Evolutionary conservation across 2,113 vertebrate genomes (phyloP).

Genomic region (Alosa alosa): DNA sequence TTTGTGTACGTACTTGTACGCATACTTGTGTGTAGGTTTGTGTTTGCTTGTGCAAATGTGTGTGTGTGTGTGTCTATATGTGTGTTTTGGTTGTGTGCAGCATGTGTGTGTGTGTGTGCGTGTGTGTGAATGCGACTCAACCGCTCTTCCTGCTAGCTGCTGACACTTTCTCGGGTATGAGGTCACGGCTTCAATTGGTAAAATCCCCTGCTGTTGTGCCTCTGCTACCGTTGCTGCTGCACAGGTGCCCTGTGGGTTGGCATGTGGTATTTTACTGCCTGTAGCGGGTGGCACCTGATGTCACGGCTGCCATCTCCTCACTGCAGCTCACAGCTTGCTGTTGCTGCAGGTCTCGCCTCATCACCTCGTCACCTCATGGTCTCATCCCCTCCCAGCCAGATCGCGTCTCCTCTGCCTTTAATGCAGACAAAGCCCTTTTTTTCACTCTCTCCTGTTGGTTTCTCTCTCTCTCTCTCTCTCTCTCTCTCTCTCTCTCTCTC

Average conservation of each 20-base stretch:
- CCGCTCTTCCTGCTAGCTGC: neutral
- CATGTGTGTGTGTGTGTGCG: neutral
- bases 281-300: neutral
- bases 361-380: neutral
- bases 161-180: neutral
- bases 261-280: neutral
- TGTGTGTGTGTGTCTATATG: neutral
- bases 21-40: neutral
- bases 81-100: neutral
- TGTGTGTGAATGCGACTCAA: neutral
- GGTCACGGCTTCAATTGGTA: neutral
- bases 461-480: conserved; percentile 5
- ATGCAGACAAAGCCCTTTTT: neutral
- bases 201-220: neutral
- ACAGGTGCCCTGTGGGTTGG: neutral
- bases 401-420: neutral
- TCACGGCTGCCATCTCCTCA: neutral
- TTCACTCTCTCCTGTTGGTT: neutral
- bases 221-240: neutral
- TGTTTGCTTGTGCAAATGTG: neutral
- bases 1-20: too few relatives aligned
- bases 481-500: conserved; percentile 9
- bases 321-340: neutral
- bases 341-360: neutral
- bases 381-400: neutral